Conservation (phyloP, 2,888 invertebrate species). For the Schizaphis graminum region DNA sequence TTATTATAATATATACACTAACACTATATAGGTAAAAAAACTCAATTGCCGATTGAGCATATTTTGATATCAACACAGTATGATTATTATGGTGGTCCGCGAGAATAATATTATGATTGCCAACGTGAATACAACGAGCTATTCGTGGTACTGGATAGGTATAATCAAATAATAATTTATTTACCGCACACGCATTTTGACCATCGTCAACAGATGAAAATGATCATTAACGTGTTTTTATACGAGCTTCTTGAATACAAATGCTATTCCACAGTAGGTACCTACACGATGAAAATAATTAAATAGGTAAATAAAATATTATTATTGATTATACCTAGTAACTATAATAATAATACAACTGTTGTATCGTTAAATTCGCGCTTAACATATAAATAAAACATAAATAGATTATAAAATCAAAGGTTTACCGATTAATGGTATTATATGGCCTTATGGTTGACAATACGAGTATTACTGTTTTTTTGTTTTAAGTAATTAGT, state of each 20-base stretch:
- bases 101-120: slow-evolving; percentile 30
- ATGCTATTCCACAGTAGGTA: neutral
- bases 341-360: no score
- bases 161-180: slow-evolving; percentile 46
- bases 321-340: neutral
- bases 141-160: neutral
- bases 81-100: neutral
- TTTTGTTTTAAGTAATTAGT: neutral
- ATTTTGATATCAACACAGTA: neutral
- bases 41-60: neutral
- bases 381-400: neutral
- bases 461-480: no score
- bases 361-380: neutral
- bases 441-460: no score
- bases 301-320: neutral
- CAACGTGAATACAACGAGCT: neutral
- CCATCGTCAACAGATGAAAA: neutral
- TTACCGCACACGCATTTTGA: slow-evolving; percentile 45
- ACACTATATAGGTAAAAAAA: neutral
- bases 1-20: neutral
- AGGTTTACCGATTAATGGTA: neutral
- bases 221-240: slow-evolving; percentile 41
- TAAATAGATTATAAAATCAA: neutral
- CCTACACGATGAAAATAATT: neutral
- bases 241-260: neutral